Evolutionary conservation across 2,113 vertebrate genomes (phyloP), one percentile per base, ranked within the genome.

Genomic region (Mesocricetus auratus): DNA sequence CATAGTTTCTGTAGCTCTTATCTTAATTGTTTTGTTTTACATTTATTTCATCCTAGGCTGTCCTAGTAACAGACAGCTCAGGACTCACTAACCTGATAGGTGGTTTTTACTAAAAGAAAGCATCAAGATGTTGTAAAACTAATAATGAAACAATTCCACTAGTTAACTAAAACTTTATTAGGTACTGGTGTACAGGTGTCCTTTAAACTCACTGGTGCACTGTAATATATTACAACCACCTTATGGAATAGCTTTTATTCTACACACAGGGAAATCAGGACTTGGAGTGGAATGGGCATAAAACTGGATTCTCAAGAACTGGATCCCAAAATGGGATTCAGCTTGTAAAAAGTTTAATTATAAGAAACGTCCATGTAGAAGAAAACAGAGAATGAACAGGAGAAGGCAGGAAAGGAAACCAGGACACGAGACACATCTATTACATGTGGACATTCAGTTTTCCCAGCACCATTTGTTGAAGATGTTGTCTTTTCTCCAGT

Each of bases 1-100:
- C 87, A 75, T 62, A 78, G 36, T 91, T n/a, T 56, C 45, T 73
- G 45, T 36, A 45, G 15, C 31, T 50, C 73, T 4, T 66, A 94
- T 94, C 45, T 85, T 36, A 15, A 64, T 69, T 89, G 26, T 60
- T 93, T 50, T 45, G 29, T 26, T 83, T 81, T 85, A 50, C 31
- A 62, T 90, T 83, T 87, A 73, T 91, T 91, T 94, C 53, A 83
- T 0, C 69, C 5, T 22, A 75, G 92, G 85, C 22, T 50, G 89
- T 26, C 6, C 13, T 15, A 94, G 42, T 11, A 79, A 29, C 47
- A 86, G 4, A 86, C 0, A 53, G n/a, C 1, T 4, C 60, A 77
- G 10, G 16, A 79, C 62, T 45, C 68, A 13, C 21, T 89, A 62
- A 60, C 22, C 0, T 15, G 8, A 36, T 81, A 22, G 53, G 53